phyloP scores from a whole-genome alignment of 2,888 invertebrate species.

The Netelia melanura region DNA sequence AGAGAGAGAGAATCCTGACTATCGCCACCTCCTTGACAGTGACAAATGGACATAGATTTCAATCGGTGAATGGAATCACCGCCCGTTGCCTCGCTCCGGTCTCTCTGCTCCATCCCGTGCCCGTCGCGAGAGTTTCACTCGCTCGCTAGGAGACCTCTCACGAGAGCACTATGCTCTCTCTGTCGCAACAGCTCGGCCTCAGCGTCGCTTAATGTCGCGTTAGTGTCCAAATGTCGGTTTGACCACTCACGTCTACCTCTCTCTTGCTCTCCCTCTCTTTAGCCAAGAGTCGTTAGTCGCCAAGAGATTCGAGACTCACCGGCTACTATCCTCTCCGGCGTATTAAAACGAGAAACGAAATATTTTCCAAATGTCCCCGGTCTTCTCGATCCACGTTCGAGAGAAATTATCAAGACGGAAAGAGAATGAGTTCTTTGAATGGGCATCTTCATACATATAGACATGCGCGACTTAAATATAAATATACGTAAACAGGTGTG shows the following conservation, averaged over 20 bases:
- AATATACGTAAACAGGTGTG: neutral
- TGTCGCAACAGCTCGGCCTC: slow-evolving; percentile 62
- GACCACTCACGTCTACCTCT: slow-evolving; percentile 50
- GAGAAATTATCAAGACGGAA: slow-evolving; percentile 51
- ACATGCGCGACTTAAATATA: neutral
- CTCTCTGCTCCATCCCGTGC: slow-evolving; percentile 62
- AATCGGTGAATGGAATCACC: slow-evolving; percentile 89
- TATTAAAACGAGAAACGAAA: slow-evolving; percentile 54
- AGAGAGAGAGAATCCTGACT: slow-evolving; percentile 72
- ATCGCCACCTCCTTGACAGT: slow-evolving; percentile 88
- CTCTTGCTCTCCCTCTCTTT: slow-evolving; percentile 7
- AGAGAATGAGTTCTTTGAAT: slow-evolving; percentile 61
- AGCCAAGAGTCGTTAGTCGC: slow-evolving; percentile 44
- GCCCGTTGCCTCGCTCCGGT: slow-evolving; percentile 78
- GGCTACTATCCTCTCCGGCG: slow-evolving; percentile 17
- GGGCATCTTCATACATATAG: slow-evolving; percentile 42
- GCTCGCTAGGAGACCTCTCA: slow-evolving; percentile 57
- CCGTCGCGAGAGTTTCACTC: slow-evolving; percentile 57
- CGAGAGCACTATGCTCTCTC: slow-evolving; percentile 64
- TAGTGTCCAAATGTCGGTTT: slow-evolving; percentile 74
- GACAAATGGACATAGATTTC: slow-evolving; percentile 92
- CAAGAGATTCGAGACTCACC: slow-evolving; percentile 37
- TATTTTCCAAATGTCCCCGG: slow-evolving; percentile 52
- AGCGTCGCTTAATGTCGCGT: slow-evolving; percentile 76
- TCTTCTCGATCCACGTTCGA: neutral